These are phyloP conservation scores for Drosophila longiperda DNA, from an alignment of 2,888 invertebrate genomes.

Conservation along the genomic window DNA sequence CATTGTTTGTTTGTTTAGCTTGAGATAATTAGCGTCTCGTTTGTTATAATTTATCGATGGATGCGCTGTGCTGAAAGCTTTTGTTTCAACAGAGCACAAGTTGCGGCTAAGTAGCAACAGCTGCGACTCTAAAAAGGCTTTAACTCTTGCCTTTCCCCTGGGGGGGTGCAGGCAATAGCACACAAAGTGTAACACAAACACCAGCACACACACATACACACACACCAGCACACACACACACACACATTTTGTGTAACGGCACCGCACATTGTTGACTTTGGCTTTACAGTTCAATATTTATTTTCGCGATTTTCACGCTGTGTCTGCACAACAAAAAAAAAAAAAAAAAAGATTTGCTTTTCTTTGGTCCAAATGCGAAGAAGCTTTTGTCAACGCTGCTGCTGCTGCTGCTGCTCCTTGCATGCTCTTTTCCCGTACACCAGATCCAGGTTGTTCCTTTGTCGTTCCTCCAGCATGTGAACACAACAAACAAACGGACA, in stretches of 20 bases:
- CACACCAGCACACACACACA: slow-evolving; percentile 8
- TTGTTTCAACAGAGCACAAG: slow-evolving; percentile 41
- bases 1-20: slow-evolving; percentile 29
- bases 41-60: slow-evolving; percentile 59
- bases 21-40: slow-evolving; percentile 47
- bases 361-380: slow-evolving; percentile 32
- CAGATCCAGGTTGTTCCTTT: slow-evolving; percentile 25
- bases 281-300: slow-evolving; percentile 83
- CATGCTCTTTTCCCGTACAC: neutral
- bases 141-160: slow-evolving; percentile 37
- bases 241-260: slow-evolving; percentile 41
- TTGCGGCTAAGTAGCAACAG: slow-evolving; percentile 51
- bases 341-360: slow-evolving; percentile 65
- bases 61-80: slow-evolving; percentile 36
- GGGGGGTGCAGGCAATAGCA: slow-evolving; percentile 5
- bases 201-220: slow-evolving; percentile 4
- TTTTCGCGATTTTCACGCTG: slow-evolving; percentile 82
- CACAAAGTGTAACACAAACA: slow-evolving; percentile 8
- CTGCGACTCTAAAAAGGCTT: slow-evolving; percentile 51
- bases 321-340: slow-evolving; percentile 10
- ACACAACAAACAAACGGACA: slow-evolving; percentile 75
- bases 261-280: slow-evolving; percentile 75
- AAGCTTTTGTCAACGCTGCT: slow-evolving; percentile 44
- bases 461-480: slow-evolving; percentile 56
- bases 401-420: slow-evolving; percentile 31